Conservation (phyloP, 2,113 vertebrate genomes). For the Silurus glanis region DNA sequence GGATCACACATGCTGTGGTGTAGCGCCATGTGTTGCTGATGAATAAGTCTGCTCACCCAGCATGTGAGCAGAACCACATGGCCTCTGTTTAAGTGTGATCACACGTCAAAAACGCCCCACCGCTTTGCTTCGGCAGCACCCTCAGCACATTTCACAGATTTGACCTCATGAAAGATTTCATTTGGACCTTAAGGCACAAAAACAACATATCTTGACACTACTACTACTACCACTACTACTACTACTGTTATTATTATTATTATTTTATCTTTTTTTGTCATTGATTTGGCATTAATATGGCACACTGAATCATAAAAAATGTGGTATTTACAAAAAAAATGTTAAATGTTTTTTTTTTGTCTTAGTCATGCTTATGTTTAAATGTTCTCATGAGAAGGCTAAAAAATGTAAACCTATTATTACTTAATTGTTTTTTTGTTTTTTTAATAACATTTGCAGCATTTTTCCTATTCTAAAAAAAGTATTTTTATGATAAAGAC, state of each 20-base stretch:
- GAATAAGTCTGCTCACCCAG: constrained; percentile 29
- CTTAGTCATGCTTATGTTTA: too few species aligned
- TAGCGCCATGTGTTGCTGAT: constrained; percentile 39
- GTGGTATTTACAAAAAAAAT: too few species aligned
- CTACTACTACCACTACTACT: too few species aligned
- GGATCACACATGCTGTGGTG: constrained; percentile 31
- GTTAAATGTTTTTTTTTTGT: too few species aligned
- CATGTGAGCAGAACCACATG: constrained; percentile 41
- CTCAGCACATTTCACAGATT: constrained; percentile 6
- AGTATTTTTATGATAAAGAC: too few species aligned
- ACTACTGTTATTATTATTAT: background rate
- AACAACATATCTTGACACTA: background rate
- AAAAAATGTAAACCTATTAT: too few species aligned
- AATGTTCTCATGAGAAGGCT: too few species aligned
- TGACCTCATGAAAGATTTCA: background rate
- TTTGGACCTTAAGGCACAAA: background rate
- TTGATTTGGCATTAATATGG: too few species aligned
- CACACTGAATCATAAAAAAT: too few species aligned
- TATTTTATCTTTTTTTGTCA: too few species aligned
- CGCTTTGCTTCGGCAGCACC: background rate
- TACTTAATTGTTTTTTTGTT: background rate
- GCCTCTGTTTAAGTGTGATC: constrained; percentile 51
- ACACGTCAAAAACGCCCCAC: constrained; percentile 20
- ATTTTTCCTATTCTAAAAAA: background rate
- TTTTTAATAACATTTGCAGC: background rate